A percentile compares a stretch with the other conserved stretches of the same genome.
Conservation (phyloP, 2,113 vertebrate genomes). For the Lynx canadensis region DNA sequence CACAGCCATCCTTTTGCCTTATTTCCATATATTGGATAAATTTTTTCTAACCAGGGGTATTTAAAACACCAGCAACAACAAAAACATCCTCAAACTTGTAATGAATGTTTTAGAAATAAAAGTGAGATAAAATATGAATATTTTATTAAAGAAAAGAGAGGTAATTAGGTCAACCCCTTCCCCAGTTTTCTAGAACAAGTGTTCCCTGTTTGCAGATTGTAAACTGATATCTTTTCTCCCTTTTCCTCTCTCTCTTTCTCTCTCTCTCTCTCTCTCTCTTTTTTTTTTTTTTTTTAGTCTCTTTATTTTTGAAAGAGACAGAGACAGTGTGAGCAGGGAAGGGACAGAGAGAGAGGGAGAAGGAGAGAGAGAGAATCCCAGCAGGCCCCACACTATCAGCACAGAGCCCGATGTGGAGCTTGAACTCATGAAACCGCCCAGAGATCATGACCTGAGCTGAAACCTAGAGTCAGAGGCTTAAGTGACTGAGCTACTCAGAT, state of each 20-base stretch:
- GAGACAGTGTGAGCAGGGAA: no score
- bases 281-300: no score
- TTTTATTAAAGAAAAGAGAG: not conserved
- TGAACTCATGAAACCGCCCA: no score
- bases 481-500: no score
- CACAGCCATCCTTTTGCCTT: not conserved
- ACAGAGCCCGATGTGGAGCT: no score
- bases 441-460: no score
- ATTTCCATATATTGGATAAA: not conserved
- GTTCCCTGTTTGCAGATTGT: not conserved
- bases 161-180: not conserved
- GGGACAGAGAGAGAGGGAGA: no score
- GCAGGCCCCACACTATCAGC: no score
- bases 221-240: not conserved
- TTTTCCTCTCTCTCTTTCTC: not conserved
- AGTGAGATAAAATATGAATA: slow-evolving; percentile 3
- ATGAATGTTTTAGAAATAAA: slow-evolving; percentile 17
- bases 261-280: not conserved
- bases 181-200: not conserved
- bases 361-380: no score
- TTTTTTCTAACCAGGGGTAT: not conserved
- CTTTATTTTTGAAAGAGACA: no score
- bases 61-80: not conserved
- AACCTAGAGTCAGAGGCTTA: no score
- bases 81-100: not conserved